Evolutionary conservation across 2,797 vertebrate genomes (phyloP).

Genomic region (Galaxias olidus): DNA sequence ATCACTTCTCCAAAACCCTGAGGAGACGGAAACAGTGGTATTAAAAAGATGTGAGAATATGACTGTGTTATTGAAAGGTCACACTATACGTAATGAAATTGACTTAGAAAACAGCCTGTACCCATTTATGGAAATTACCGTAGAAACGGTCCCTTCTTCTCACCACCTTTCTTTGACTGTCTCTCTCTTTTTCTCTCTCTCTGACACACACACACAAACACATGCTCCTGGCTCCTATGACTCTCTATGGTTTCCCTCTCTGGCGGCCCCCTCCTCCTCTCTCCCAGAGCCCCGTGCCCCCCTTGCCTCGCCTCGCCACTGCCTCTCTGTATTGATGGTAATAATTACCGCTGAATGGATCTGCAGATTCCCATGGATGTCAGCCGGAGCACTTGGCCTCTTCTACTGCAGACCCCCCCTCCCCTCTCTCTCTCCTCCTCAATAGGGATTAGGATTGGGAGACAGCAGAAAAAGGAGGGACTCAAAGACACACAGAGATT

Average conservation of each 20-base stretch:
- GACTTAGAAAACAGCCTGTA: too few species aligned
- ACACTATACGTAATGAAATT: too few species aligned
- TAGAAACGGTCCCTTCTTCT: too few species aligned
- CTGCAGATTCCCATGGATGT: constrained; percentile 78
- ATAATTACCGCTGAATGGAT: constrained; percentile 82
- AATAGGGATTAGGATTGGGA: constrained; percentile 68
- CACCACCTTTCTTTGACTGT: too few species aligned
- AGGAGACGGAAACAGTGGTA: constrained; percentile 26
- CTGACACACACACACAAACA: too few species aligned
- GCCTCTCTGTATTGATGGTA: constrained; percentile 72
- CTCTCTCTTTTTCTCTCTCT: too few species aligned
- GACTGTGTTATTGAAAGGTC: too few species aligned
- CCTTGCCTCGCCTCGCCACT: constrained; percentile 56
- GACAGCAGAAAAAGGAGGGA: constrained; percentile 26
- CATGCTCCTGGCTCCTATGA: constrained; percentile 18
- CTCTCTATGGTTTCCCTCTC: constrained; percentile 49
- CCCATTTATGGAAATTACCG: too few species aligned
- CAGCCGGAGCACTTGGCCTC: constrained; percentile 69
- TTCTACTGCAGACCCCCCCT: constrained; percentile 43
- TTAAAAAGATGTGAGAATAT: constrained; percentile 28
- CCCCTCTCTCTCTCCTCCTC: constrained; percentile 39
- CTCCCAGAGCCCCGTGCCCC: constrained; percentile 63
- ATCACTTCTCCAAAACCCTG: constrained; percentile 49
- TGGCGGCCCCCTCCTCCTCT: constrained; percentile 35
- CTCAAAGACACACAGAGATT: background rate